Base-by-base conservation (phyloP, 2,888 invertebrate genomes). In the Cataglyphis livida region DNA sequence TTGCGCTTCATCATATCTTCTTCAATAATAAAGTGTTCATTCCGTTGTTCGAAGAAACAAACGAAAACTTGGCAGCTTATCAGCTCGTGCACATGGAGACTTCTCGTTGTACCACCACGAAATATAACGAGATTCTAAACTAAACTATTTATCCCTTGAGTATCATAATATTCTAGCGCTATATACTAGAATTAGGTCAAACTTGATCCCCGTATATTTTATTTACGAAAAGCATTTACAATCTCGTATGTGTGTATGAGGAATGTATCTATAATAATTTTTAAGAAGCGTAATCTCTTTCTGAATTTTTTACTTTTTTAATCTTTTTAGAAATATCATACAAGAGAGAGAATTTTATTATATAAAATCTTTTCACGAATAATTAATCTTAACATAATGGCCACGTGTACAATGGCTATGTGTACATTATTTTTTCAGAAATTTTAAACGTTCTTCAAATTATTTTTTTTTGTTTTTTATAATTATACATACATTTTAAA, bases 41-140 rank as follows among this genome's bases (percentile, higher is more conserved):
- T 18, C 25, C 38, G 66, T n/a, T 38, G n/a, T 57, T 41, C 10
- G 6, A 7, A 78, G 41, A 44, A 78, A 70, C 21, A 15, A 59
- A 70, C 32, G 32, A 57, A 78, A 78, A 78, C 59, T 68, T 59
- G 59, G 57, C 21, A 28, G 59, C 68, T 78, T 78, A 78, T 78
- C 70, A 76, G 66, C 57, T 68, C 18, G 44, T 15, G 18, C 18
- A 41, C 57, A 44, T 70, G 32, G 64, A 51, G 51, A 38, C n/a
- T 51, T 64, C 35, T 64, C 44, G 15, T 65, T 75, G 44, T 59
- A 44, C 57, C 25, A 38, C n/a, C 38, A 32, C 21, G 18, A 59
- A 78, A 68, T 76, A 78, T 28, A 70, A 59, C 59, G 78, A 70
- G 59, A 59, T 44, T 57, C 21, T 57, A 51, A 66, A 78, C 41